phyloP scores from a whole-genome alignment of 2,888 invertebrate species.

The Drosophila paramelanica region DNA sequence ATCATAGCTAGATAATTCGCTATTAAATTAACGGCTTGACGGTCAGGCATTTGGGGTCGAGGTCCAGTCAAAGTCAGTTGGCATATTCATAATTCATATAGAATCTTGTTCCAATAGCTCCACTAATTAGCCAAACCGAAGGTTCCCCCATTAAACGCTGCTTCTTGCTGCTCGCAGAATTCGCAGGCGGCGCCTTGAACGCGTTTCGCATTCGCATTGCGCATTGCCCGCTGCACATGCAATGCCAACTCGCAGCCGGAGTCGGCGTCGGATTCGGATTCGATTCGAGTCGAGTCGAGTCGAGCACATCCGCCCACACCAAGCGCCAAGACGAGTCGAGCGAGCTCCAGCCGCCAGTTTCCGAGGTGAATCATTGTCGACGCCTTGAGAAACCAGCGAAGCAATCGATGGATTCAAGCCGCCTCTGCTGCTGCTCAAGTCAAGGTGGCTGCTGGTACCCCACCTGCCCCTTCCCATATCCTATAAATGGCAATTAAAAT shows the following conservation, averaged over 20 bases:
- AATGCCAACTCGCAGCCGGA: constrained; percentile 47
- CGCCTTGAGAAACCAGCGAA: constrained; percentile 57
- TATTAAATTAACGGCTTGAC: constrained; percentile 13
- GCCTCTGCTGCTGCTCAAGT: constrained; percentile 24
- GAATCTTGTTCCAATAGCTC: constrained; percentile 37
- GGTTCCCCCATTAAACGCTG: constrained; percentile 29
- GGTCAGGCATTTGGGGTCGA: constrained; percentile 31
- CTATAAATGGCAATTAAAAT: constrained; percentile 39
- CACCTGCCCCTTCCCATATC: constrained; percentile 29
- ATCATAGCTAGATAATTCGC: background rate
- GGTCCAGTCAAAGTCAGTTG: constrained; percentile 16
- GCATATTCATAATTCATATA: constrained; percentile 40
- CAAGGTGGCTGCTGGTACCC: constrained; percentile 27
- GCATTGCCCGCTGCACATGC: constrained; percentile 28
- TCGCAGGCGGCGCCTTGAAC: constrained; percentile 43
- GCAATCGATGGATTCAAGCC: constrained; percentile 45
- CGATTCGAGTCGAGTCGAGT: constrained; percentile 30
- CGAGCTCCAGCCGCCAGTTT: constrained; percentile 41
- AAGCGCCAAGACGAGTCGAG: background rate
- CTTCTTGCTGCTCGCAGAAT: constrained; percentile 24
- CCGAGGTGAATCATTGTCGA: constrained; percentile 43
- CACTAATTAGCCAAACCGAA: constrained; percentile 40
- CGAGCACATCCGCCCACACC: constrained; percentile 45
- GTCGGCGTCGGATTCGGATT: background rate
- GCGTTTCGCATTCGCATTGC: constrained; percentile 42